Evolutionary conservation across 2,797 vertebrate genomes (phyloP).

Genomic region (Ptychobarbus kaznakovi): DNA sequence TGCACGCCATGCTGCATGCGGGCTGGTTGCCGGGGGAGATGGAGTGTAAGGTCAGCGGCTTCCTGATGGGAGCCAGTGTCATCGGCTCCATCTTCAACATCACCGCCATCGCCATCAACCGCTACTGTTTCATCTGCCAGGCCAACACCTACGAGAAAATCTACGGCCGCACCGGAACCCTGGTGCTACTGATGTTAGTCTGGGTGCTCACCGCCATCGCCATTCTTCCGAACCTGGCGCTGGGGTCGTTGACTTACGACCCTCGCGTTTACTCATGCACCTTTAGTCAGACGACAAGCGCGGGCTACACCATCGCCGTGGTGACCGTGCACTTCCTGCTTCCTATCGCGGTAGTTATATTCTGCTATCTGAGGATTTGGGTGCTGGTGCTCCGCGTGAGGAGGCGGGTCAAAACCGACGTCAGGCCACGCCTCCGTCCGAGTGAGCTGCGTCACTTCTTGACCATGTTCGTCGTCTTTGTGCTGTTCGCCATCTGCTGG

Average conservation of each 20-base stretch:
- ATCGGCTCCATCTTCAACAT: constrained; percentile 91
- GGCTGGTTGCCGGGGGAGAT: constrained; percentile 85
- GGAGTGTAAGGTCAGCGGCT: constrained; percentile 84
- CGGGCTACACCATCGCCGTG: constrained; percentile 82
- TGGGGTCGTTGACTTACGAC: constrained; percentile 86
- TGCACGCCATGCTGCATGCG: constrained; percentile 84
- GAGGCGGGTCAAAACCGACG: constrained; percentile 81
- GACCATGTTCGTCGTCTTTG: constrained; percentile 89
- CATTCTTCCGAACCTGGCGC: constrained; percentile 84
- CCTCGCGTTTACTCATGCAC: constrained; percentile 87
- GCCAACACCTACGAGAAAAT: constrained; percentile 82
- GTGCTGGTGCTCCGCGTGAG: constrained; percentile 85
- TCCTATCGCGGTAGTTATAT: constrained; percentile 84
- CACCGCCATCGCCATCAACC: constrained; percentile 86
- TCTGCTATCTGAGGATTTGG: constrained; percentile 90
- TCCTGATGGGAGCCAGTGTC: constrained; percentile 88
- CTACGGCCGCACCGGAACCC: constrained; percentile 79
- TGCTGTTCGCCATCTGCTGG: constrained; percentile 90
- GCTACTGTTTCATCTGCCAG: constrained; percentile 89
- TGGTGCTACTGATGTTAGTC: constrained; percentile 79
- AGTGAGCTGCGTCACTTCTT: constrained; percentile 86
- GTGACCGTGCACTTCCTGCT: constrained; percentile 86
- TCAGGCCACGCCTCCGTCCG: constrained; percentile 75
- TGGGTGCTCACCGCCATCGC: constrained; percentile 85
- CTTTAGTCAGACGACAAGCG: constrained; percentile 84